Conservation (phyloP, 2,888 invertebrate genomes). For the Conomelus anceps region DNA sequence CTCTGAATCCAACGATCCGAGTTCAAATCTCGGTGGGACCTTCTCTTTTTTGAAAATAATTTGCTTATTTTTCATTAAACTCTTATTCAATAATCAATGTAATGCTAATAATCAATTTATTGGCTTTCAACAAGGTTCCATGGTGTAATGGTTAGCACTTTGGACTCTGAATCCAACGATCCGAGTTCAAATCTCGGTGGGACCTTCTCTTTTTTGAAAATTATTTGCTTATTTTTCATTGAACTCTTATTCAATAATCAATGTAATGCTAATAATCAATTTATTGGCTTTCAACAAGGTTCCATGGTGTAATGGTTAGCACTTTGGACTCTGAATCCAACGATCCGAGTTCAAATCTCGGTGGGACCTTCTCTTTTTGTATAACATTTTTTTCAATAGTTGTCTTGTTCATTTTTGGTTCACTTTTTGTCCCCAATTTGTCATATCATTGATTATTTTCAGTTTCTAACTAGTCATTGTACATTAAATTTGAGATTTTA, state of each 20-base stretch:
- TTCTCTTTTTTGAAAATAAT: not conserved
- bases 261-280: no score
- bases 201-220: not conserved
- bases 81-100: no score
- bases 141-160: conserved; percentile 46
- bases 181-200: conserved; percentile 57
- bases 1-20: conserved; percentile 57
- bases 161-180: conserved; percentile 58
- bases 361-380: conserved; percentile 39
- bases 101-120: no score
- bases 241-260: no score
- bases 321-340: conserved; percentile 59
- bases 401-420: not conserved
- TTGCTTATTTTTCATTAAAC: no score
- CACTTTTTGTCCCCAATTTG: no score
- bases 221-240: no score
- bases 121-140: no score
- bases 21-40: conserved; percentile 53
- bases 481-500: no score
- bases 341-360: conserved; percentile 57
- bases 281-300: not conserved
- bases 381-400: not conserved
- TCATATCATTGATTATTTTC: not conserved
- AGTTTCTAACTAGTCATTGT: not conserved
- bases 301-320: conserved; percentile 41